Base-by-base conservation (phyloP, 2,113 vertebrate genomes). In the Halcyon malimbica region DNA sequence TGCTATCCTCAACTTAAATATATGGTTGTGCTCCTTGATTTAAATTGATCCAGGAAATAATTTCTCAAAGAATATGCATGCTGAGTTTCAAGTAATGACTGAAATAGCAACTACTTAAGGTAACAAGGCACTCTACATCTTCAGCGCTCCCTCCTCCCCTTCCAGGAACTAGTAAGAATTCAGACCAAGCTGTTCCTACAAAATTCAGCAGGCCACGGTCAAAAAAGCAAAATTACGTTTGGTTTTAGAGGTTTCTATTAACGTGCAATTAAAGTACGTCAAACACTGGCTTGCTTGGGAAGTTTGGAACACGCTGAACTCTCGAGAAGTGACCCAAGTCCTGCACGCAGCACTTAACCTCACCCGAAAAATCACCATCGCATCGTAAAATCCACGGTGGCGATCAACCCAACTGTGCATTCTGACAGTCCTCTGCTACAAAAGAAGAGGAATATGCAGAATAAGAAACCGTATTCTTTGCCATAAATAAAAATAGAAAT, bases 21-120 rank as follows among this genome's bases (percentile, higher is more conserved):
- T 5, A 85, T 20, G 37, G 65, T 17, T 87, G 29, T 62, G 57
- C 11, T 95, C 71, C 76, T 79, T 57, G 31, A 94, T 83, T 92
- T 92, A 85, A 90, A 93, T 33, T 77, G 68, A 88, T 69, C 42
- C 90, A 93, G 85, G 90, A 90, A 96, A 92, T 83, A 63, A 96
- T 80, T 88, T 83, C 33, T 68, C 82, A 70, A 83, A 69, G 82
- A 73, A 86, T 83, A 93, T 65, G 63, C 54, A 74, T 6, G 31
- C 41, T 63, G 75, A 91, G 71, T 83, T 80, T 89, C 42, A 86
- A 90, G 82, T 21, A 67, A 85, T 16, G 48, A 90, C 56, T 81
- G 25, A 91, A 93, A 88, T 37, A 93, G 67, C 71, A 94, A 39
- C 62, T 59, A 91, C 62, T 53, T 80, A 41, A 90, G 42, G 65